Conservation (phyloP, 2,113 vertebrate species). For the Paramisgurnus dabryanus region DNA sequence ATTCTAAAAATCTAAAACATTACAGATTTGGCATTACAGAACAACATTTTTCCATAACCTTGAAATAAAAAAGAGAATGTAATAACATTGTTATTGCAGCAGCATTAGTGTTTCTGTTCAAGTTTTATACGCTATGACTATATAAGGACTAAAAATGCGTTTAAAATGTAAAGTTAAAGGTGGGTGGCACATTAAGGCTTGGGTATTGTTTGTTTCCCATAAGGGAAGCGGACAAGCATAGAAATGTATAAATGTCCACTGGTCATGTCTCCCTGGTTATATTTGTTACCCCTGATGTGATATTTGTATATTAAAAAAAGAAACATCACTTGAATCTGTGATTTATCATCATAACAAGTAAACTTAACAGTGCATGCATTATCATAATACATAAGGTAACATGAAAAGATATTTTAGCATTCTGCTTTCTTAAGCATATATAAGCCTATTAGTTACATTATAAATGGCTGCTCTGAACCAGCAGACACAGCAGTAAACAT, state of each 20-base stretch:
- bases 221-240: too few relatives aligned
- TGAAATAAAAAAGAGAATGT: neutral
- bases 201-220: too few relatives aligned
- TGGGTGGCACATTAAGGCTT: too few relatives aligned
- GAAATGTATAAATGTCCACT: too few relatives aligned
- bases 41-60: neutral
- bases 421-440: slow-evolving; percentile 9
- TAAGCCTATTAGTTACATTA: neutral
- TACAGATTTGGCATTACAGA: neutral
- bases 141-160: neutral
- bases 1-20: neutral
- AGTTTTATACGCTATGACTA: neutral
- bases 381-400: neutral
- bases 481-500: slow-evolving; percentile 53
- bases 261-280: too few relatives aligned
- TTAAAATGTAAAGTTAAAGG: too few relatives aligned
- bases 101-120: neutral
- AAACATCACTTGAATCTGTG: neutral
- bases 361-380: slow-evolving; percentile 24
- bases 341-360: slow-evolving; percentile 4
- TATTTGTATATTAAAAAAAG: neutral
- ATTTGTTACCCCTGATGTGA: neutral
- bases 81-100: neutral
- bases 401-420: slow-evolving; percentile 16
- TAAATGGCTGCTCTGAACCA: slow-evolving; percentile 51